A percentile compares a stretch with the other conserved stretches of the same genome.
These are phyloP conservation scores for Hoplodrina ambigua DNA, from an alignment of 2,888 invertebrate species.

Conservation along the genomic window DNA sequence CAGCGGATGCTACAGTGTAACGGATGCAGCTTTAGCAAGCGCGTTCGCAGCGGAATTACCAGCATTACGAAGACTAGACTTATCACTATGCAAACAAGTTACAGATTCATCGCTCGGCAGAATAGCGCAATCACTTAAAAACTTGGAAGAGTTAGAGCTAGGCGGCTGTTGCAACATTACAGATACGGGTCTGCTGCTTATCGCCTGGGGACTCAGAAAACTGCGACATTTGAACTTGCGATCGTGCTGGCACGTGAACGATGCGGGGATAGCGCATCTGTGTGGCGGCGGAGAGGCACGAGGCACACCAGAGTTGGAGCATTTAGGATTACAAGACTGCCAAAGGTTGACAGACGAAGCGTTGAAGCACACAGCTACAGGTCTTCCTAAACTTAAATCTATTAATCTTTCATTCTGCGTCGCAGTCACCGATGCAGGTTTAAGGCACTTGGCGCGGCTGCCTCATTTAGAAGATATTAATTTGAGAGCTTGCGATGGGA, in stretches of 20 bases:
- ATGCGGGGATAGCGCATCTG: slow-evolving; percentile 96
- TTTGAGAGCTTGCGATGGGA: slow-evolving; percentile 97
- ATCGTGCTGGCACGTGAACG: slow-evolving; percentile 98
- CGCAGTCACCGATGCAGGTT: slow-evolving; percentile 97
- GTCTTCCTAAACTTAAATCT: slow-evolving; percentile 94
- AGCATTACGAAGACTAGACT: slow-evolving; percentile 94
- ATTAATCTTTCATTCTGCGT: slow-evolving; percentile 98
- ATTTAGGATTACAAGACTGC: slow-evolving; percentile 97
- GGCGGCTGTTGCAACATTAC: slow-evolving; percentile 98
- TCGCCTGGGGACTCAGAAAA: slow-evolving; percentile 96
- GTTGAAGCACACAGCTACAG: slow-evolving; percentile 95
- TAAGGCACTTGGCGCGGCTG: slow-evolving; percentile 96
- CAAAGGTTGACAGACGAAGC: slow-evolving; percentile 98
- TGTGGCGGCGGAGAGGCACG: slow-evolving; percentile 94
- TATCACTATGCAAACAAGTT: slow-evolving; percentile 98
- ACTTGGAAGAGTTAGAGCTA: slow-evolving; percentile 96
- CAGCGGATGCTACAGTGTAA: slow-evolving; percentile 98
- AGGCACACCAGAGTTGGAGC: slow-evolving; percentile 95
- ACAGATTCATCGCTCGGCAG: slow-evolving; percentile 96
- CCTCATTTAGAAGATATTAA: slow-evolving; percentile 96
- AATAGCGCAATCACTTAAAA: slow-evolving; percentile 96
- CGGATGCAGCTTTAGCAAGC: slow-evolving; percentile 95
- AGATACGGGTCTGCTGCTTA: slow-evolving; percentile 95
- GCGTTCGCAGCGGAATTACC: slow-evolving; percentile 95
- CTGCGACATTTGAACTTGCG: slow-evolving; percentile 96